A percentile compares a stretch with the other conserved stretches of the same genome.
Evolutionary conservation across 2,888 invertebrate species (phyloP).

Genomic region (Cerceris rybyensis): DNA sequence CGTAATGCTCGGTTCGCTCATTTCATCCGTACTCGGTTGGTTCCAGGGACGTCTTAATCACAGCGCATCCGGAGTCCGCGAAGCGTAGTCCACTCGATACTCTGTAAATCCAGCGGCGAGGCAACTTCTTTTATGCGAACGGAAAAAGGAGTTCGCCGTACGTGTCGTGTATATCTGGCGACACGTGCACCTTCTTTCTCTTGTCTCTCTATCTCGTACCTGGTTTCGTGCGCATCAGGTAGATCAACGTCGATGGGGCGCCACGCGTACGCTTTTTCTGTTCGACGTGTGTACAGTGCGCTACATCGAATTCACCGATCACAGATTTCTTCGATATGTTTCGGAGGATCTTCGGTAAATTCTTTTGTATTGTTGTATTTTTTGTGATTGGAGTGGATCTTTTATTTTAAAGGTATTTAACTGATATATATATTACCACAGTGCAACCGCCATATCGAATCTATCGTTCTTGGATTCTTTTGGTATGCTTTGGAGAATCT

Average conservation of each 20-base stretch:
- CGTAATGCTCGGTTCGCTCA: conserved; percentile 7
- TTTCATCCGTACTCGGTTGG: conserved; percentile 16
- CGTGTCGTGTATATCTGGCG: conserved; percentile 62
- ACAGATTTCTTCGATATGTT: too few species aligned
- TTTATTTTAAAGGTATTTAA: too few species aligned
- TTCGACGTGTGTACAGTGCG: conserved; percentile 12
- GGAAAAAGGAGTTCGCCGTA: conserved; percentile 62
- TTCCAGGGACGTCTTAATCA: conserved; percentile 61
- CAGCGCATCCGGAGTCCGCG: conserved; percentile 27
- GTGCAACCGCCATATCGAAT: too few species aligned
- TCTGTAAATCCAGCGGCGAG: conserved; percentile 61
- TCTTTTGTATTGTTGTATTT: too few species aligned
- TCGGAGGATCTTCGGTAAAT: too few species aligned
- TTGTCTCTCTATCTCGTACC: conserved; percentile 23
- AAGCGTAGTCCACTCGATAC: conserved; percentile 47
- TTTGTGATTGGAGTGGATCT: too few species aligned
- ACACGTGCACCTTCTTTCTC: conserved; percentile 19
- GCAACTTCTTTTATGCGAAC: conserved; percentile 58
- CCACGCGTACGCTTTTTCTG: conserved; percentile 64
- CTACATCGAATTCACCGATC: too few species aligned
- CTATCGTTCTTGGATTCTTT: too few species aligned
- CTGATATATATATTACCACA: too few species aligned
- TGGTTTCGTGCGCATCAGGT: conserved; percentile 44
- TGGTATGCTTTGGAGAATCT: too few species aligned
- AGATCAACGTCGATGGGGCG: conserved; percentile 56